Evolutionary conservation across 2,797 vertebrate species (phyloP).

Genomic region (Malurus splendens): DNA sequence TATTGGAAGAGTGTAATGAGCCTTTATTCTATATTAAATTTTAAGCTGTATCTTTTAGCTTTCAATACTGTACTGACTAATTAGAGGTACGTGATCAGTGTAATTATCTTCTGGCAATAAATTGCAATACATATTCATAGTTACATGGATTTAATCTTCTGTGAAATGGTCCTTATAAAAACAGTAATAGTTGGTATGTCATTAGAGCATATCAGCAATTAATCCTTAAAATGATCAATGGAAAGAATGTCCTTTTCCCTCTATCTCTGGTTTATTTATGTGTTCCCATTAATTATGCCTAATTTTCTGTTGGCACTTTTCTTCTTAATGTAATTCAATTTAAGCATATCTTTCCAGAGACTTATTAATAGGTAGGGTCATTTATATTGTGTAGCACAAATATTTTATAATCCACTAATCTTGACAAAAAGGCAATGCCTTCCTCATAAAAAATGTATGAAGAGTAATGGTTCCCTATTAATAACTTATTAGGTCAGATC

Average conservation of each 20-base stretch:
- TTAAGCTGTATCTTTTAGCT: constrained; percentile 40
- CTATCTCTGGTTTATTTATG: constrained; percentile 74
- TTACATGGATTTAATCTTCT: constrained; percentile 22
- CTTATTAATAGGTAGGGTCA: constrained; percentile 83
- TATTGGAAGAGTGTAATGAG: not conserved
- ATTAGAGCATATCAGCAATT: constrained; percentile 58
- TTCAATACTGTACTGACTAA: constrained; percentile 35
- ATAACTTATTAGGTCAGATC: constrained; percentile 91
- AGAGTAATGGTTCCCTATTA: constrained; percentile 95
- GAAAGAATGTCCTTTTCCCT: constrained; percentile 63
- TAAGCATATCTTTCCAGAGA: constrained; percentile 79
- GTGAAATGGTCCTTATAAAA: constrained; percentile 63
- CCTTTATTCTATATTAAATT: not conserved
- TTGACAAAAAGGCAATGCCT: constrained; percentile 91
- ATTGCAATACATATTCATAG: constrained; percentile 46
- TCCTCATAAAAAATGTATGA: constrained; percentile 93
- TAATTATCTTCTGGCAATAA: constrained; percentile 35
- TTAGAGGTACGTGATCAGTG: constrained; percentile 14
- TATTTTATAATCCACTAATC: constrained; percentile 93
- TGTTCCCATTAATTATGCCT: constrained; percentile 74
- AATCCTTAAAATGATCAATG: constrained; percentile 70
- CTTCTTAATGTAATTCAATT: constrained; percentile 83
- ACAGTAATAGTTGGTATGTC: constrained; percentile 67
- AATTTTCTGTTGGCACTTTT: constrained; percentile 73
- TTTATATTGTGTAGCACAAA: constrained; percentile 94